Conservation (phyloP, 37 sponge, comb jelly and placozoan species). For the Sycon ciliatum region DNA sequence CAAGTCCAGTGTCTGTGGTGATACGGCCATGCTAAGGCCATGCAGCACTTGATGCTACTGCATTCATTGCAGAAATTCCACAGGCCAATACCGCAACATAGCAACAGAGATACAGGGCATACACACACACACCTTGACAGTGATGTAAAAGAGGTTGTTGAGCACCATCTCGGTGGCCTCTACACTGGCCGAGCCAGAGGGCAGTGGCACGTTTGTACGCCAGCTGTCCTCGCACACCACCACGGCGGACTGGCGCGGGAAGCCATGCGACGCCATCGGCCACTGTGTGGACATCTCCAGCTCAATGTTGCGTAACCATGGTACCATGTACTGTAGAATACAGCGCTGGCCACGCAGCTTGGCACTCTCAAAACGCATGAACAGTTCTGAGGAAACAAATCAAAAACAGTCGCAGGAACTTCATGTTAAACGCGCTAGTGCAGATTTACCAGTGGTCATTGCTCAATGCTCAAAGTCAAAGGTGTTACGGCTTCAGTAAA, state of each 20-base stretch:
- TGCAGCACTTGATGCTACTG: too few species aligned
- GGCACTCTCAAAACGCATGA: constrained; percentile 52
- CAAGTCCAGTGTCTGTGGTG: too few species aligned
- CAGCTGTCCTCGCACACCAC: background rate
- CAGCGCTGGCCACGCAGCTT: constrained; percentile 38
- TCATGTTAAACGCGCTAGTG: too few species aligned
- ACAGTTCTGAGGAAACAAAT: constrained; percentile 46
- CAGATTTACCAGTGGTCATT: too few species aligned
- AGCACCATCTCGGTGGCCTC: constrained; percentile 70
- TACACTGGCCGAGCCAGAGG: constrained; percentile 73
- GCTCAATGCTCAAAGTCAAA: too few species aligned
- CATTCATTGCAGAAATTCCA: too few species aligned
- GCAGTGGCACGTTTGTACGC: background rate
- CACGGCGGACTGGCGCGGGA: background rate
- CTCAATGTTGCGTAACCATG: constrained; percentile 77
- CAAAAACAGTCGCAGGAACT: background rate
- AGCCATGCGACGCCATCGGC: background rate
- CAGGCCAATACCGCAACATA: background rate
- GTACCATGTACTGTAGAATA: constrained; percentile 75
- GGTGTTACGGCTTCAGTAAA: too few species aligned
- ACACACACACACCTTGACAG: constrained; percentile 44
- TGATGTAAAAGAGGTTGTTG: constrained; percentile 75
- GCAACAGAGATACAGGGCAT: background rate
- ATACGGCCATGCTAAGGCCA: too few species aligned
- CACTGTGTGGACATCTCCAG: too few species aligned